phyloP scores from a whole-genome alignment of 2,888 invertebrate species.

The Athalia rosae region DNA sequence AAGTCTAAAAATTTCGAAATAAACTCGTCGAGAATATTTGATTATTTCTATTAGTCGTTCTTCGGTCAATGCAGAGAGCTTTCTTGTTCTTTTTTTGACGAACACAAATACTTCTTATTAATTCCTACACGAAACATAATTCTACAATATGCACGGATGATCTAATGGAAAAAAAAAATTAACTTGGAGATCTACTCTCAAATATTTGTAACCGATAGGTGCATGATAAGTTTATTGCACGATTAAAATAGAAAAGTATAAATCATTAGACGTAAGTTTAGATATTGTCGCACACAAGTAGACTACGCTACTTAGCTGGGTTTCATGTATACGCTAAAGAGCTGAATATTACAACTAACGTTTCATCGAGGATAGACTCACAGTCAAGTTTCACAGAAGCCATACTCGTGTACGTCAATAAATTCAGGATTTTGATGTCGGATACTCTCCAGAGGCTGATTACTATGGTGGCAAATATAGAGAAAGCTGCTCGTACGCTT shows the following conservation, averaged over 20 bases:
- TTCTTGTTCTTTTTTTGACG: background rate
- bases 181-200: constrained; percentile 3
- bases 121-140: background rate
- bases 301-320: background rate
- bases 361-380: background rate
- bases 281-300: constrained; percentile 34
- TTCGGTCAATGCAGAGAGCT: background rate
- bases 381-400: background rate
- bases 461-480: constrained; percentile 5
- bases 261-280: constrained; percentile 22
- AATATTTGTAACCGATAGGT: constrained; percentile 15
- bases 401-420: constrained; percentile 24
- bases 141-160: background rate
- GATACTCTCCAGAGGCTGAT: constrained; percentile 17
- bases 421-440: background rate
- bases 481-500: constrained; percentile 7
- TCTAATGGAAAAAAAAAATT: too few species aligned
- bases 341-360: background rate
- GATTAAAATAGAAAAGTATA: constrained; percentile 29
- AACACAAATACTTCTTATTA: background rate
- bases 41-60: background rate
- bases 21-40: background rate
- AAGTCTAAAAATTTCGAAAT: constrained; percentile 3
- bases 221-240: constrained; percentile 12
- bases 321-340: background rate